phyloP scores from a whole-genome alignment of 1,140 invertebrate species.

The Apis laboriosa region DNA sequence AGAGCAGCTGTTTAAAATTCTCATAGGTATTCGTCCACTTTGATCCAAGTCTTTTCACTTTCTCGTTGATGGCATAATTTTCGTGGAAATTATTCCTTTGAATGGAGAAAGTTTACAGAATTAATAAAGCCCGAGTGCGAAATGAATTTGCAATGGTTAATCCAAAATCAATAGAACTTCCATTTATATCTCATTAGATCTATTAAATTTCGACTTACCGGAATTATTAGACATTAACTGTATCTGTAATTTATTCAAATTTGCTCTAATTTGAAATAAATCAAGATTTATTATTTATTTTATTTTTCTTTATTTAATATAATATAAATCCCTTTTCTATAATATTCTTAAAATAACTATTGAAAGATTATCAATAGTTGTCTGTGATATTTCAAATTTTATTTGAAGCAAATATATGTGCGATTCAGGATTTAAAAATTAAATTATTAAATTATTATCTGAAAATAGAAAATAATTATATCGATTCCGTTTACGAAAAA shows the following conservation, averaged over 20 bases:
- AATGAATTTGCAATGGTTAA: slow-evolving; percentile 13
- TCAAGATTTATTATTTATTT: no score
- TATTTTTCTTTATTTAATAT: neutral
- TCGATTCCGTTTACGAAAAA: no score
- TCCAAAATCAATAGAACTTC: neutral
- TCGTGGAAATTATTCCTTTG: neutral
- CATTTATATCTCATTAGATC: neutral
- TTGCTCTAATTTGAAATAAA: no score
- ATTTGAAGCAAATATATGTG: no score
- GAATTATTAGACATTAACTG: neutral
- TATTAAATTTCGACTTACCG: neutral
- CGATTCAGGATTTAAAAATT: no score
- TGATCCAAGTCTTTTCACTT: neutral
- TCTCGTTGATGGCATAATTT: neutral
- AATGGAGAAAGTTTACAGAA: neutral
- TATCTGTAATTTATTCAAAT: neutral
- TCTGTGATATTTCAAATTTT: no score
- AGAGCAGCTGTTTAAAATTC: neutral
- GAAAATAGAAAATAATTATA: no score
- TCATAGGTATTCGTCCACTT: neutral
- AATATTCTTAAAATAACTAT: neutral
- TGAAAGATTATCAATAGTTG: no score
- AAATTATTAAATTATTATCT: no score
- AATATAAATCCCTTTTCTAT: neutral
- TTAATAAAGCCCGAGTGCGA: neutral